Base-by-base conservation (phyloP, 2,113 vertebrate genomes). In the Morone saxatilis region DNA sequence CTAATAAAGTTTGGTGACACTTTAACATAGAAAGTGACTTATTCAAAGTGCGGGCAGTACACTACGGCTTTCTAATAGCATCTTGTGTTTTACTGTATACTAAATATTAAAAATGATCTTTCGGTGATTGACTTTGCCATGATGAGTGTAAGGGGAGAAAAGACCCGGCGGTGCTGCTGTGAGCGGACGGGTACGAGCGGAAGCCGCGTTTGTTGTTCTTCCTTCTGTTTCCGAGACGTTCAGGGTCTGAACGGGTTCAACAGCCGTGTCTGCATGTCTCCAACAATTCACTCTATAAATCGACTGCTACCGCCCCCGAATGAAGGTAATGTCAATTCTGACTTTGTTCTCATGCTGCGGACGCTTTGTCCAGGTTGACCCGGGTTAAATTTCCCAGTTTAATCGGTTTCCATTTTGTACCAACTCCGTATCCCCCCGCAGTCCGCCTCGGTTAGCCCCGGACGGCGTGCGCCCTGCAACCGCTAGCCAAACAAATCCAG, bases 151-250 rank as follows among this genome's bases (percentile, higher is more conserved):
- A 25, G 25, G 1, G 25, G 19, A 6, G 47, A 25, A 7, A 19
- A 11, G 10, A 13, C 6, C 10, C 22, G 48, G 14, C 40, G 61
- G 8, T 1, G 5, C 6, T 17, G 31, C 48, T 1, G 61, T 12
- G 68, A 14, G 61, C 45, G n/a, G 7, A 5, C 75, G 76, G 25
- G 45, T 17, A 86, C 86, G 86, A 93, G 91, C 93, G 93, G 95
- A 95, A 94, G 95, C 68, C 67, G 71, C 91, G 88, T 95, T 92
- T 94, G 93, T 94, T 94, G 94, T 95, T 94, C 89, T 93, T 94
- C 93, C 90, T 83, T 71, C 86, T 87, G 92, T 77, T 94, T 92
- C 93, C 88, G 91, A 88, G 89, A 85, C 89, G 91, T 86, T 92
- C 86, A 90, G 91, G 88, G 88, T 90, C 82, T 88, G 72, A 83